A percentile compares a stretch with the other conserved stretches of the same genome.
Evolutionary conservation across 2,888 invertebrate genomes (phyloP).

Genomic region (Resseliella maxima): DNA sequence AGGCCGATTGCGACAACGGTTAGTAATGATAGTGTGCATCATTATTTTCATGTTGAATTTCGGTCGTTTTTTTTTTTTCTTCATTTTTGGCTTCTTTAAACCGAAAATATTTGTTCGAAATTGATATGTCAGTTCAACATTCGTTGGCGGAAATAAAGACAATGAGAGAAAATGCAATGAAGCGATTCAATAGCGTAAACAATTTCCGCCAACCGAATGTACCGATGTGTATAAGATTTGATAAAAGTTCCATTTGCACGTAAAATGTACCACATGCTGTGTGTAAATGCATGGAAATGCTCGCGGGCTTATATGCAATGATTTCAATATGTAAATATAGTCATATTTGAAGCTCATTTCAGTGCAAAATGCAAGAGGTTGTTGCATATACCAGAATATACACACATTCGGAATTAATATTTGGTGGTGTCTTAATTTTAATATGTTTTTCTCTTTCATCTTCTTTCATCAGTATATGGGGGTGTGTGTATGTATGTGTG

Average conservation of each 20-base stretch:
- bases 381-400: background rate
- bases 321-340: conserved; percentile 44
- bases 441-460: background rate
- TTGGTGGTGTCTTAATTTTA: conserved; percentile 34
- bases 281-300: background rate
- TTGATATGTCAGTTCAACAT: conserved; percentile 26
- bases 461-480: background rate
- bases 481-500: background rate
- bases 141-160: background rate
- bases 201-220: background rate
- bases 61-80: background rate
- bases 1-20: too few relatives aligned
- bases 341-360: background rate
- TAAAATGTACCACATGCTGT: background rate
- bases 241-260: background rate
- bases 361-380: background rate
- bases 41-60: too few relatives aligned
- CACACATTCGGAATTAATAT: conserved; percentile 13
- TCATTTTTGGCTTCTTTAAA: background rate
- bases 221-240: background rate
- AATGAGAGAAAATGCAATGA: background rate
- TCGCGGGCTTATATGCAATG: conserved; percentile 16
- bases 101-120: background rate
- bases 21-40: too few relatives aligned
- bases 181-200: background rate